These are phyloP conservation scores for Miniopterus natalensis DNA, from an alignment of 2,113 vertebrate genomes.

Conservation along the genomic window DNA sequence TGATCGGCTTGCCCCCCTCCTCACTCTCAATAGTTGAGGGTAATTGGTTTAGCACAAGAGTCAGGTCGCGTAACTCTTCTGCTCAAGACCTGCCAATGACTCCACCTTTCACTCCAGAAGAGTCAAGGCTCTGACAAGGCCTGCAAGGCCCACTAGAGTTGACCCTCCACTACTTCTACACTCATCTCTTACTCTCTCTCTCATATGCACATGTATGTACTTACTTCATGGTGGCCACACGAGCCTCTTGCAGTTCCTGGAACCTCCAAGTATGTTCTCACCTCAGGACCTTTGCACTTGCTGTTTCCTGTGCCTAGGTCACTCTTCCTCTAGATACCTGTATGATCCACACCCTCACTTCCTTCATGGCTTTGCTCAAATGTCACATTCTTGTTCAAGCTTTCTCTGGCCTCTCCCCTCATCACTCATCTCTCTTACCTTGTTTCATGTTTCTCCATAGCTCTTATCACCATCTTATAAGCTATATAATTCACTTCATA, in stretches of 20 bases:
- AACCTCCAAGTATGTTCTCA: neutral
- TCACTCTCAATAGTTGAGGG: neutral
- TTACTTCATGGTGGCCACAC: rapidly evolving
- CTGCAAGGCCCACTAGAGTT: rapidly evolving
- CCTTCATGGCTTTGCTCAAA: neutral
- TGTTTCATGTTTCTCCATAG: neutral
- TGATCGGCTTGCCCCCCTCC: neutral
- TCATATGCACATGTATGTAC: rapidly evolving
- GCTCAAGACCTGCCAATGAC: neutral
- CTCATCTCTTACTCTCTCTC: neutral
- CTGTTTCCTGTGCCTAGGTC: neutral
- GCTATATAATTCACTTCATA: neutral
- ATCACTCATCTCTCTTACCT: neutral
- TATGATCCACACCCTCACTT: neutral
- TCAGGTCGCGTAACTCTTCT: neutral
- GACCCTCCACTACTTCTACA: no score
- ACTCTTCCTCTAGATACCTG: neutral
- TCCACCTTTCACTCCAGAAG: neutral
- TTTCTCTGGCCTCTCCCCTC: neutral
- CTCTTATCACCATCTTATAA: neutral
- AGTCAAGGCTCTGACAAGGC: neutral
- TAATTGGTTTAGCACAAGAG: neutral
- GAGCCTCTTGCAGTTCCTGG: neutral
- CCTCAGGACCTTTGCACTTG: neutral
- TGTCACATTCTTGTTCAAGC: neutral